Evolutionary conservation across 2,797 vertebrate genomes (phyloP), one percentile per base, ranked within the genome.

Genomic region (Anguilla megastoma): DNA sequence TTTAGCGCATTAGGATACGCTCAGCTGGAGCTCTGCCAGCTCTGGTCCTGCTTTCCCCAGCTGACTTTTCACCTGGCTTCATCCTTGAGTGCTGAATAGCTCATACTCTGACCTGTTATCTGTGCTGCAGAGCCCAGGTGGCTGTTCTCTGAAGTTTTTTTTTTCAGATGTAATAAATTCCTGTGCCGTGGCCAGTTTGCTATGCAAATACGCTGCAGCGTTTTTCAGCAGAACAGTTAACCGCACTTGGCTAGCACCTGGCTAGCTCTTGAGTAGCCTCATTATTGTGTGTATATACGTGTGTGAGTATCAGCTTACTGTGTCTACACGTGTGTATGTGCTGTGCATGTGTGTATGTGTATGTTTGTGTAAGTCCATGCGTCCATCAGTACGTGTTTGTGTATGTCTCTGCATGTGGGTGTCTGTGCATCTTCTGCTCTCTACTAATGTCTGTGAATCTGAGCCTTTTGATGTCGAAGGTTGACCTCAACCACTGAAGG

Each of bases 11-110:
- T 33, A 36, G 33, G 56, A 85, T 88, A 85, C 54, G 56, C 88
- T 87, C 74, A 86, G 66, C 86, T 82, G 24, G 69, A 0, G 60
- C 86, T 87, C 80, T 63, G 79, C 88, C 69, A 87, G 56, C 85
- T 87, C 63, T 85, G 52, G 60, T 83, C 66, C 58, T 71, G 24
- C 41, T 50, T 60, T 56, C 3, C 41, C 76, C 87, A 56, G 3
- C 85, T 87, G 33, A 84, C 79, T 85, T 30, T 14, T 45, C 16
- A 30, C 74, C 50, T 89, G 84, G 66, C 24, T 86, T 69, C 63
- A 74, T 33, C 30, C 36, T 76, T 41, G 36, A 14, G 33, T 41
- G 74, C 74, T 7, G 12, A 41, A 14, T 41, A n/a, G 14, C 74
- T 76, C 33, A 16, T 33, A 21, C 33, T 41, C 16, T 41, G 33